Base-by-base conservation (phyloP, 2,113 vertebrate genomes). In the Zosterops borbonicus region DNA sequence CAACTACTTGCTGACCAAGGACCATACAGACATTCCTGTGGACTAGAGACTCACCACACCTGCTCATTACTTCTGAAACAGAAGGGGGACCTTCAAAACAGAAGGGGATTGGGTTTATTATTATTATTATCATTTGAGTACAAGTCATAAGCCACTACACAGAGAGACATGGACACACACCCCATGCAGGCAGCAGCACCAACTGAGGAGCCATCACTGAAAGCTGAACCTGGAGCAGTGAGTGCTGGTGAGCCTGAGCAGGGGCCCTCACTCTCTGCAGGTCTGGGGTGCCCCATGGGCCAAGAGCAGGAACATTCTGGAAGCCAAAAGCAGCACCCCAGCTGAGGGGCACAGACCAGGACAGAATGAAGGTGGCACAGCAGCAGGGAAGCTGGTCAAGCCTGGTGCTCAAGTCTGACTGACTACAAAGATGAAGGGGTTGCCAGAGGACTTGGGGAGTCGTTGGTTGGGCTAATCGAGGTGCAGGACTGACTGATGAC, bases 211-310 rank as follows among this genome's bases (percentile, higher is more conserved):
- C 29, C 55, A 25, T 4, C 11, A 55, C 25, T 39, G 9, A 23
- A 73, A 75, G 49, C 37, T 37, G 50, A 56, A n/a, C 42, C 47
- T 39, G 19, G 29, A 84, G 21, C 47, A 20, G 41, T 3, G 12
- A 55, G 29, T n/a, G 42, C 44, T 18, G 24, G 44, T 18, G 8
- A 92, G 68, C 29, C 68, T 75, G 24, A 35, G 9, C 35, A 60
- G 28, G 19, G n/a, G 12, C 9, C 22, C 49, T 46, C 12, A n/a
- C 17, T 77, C 71, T 37, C 73, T 89, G 37, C 14, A 60, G 27
- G 19, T 70, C 52, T 67, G 27, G 25, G 37, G 46, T 5, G 1
- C 49, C 49, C 69, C 35, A 27, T 0, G 0, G n/a, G 33, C 49
- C 59, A 67, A 27, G 16, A 69, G 29, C 46, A 88, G 74, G 33